These are phyloP conservation scores for Chouioia cunea DNA, from an alignment of 2,888 invertebrate genomes.

Conservation along the genomic window DNA sequence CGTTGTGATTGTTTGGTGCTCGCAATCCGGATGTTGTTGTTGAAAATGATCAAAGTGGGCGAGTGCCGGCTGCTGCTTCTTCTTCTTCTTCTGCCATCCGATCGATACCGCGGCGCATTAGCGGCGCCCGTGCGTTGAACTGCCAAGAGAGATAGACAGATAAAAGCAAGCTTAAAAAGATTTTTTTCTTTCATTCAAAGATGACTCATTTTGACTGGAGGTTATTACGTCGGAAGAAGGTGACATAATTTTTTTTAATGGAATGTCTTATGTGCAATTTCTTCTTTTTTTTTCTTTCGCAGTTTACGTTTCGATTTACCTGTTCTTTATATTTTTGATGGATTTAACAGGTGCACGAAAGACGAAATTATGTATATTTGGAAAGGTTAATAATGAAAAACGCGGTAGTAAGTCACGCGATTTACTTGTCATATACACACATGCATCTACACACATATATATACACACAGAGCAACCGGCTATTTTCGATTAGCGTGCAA, in stretches of 20 bases:
- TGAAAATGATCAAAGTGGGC: slow-evolving; percentile 36
- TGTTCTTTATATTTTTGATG: too few species aligned
- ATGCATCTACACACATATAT: neutral
- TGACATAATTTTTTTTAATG: slow-evolving; percentile 48
- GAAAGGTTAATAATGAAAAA: too few species aligned
- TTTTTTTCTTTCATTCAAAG: slow-evolving; percentile 45
- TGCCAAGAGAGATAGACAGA: slow-evolving; percentile 8
- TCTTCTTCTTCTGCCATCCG: slow-evolving; percentile 7
- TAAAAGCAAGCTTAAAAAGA: slow-evolving; percentile 8
- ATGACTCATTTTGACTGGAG: slow-evolving; percentile 68
- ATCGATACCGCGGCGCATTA: slow-evolving; percentile 26
- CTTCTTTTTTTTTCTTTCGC: neutral
- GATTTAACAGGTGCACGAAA: too few species aligned
- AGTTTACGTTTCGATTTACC: too few species aligned
- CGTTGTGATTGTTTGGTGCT: neutral
- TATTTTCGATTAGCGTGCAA: slow-evolving; percentile 34
- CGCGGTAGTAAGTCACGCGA: too few species aligned
- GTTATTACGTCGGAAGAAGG: slow-evolving; percentile 67
- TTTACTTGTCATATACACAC: neutral
- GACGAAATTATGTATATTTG: too few species aligned
- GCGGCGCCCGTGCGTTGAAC: slow-evolving; percentile 3
- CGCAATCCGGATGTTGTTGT: neutral
- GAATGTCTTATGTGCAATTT: neutral
- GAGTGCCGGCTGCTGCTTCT: slow-evolving; percentile 9
- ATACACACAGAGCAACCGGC: slow-evolving; percentile 9